These are phyloP conservation scores for Tridacna crocea DNA, from an alignment of 2,888 invertebrate genomes.

Conservation along the genomic window DNA sequence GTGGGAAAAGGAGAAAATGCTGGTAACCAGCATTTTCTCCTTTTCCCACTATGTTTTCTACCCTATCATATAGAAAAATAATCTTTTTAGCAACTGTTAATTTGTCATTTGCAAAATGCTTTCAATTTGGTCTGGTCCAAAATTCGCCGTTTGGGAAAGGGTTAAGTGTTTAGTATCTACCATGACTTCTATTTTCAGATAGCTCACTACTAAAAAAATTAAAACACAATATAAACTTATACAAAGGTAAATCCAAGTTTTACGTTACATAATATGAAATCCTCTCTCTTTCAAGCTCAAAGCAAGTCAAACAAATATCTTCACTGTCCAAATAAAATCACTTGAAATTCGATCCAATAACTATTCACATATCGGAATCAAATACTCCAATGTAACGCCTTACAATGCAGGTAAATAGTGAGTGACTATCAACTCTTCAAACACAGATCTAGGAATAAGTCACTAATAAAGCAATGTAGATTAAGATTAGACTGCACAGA, in stretches of 20 bases:
- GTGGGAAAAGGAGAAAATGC: conserved; percentile 1
- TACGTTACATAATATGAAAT: conserved; percentile 4
- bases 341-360: conserved; percentile 20
- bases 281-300: background rate
- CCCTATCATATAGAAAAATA: too few relatives aligned
- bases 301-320: conserved; percentile 13
- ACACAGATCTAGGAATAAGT: too few relatives aligned
- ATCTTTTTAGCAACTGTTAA: too few relatives aligned
- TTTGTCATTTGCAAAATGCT: too few relatives aligned
- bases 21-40: conserved; percentile 1
- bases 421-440: background rate
- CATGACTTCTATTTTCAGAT: too few relatives aligned
- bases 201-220: too few relatives aligned
- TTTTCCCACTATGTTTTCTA: conserved; percentile 4
- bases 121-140: too few relatives aligned
- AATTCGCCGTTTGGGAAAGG: too few relatives aligned
- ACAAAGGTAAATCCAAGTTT: conserved; percentile 9
- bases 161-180: too few relatives aligned
- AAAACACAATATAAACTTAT: too few relatives aligned
- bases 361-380: conserved; percentile 2
- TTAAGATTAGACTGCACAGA: too few relatives aligned
- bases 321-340: conserved; percentile 19
- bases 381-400: conserved; percentile 14
- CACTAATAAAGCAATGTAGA: too few relatives aligned
- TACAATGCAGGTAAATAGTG: background rate